Evolutionary conservation across 2,113 vertebrate genomes (phyloP), one percentile per base, ranked within the genome.

Genomic region (Antechinus stuartii): DNA sequence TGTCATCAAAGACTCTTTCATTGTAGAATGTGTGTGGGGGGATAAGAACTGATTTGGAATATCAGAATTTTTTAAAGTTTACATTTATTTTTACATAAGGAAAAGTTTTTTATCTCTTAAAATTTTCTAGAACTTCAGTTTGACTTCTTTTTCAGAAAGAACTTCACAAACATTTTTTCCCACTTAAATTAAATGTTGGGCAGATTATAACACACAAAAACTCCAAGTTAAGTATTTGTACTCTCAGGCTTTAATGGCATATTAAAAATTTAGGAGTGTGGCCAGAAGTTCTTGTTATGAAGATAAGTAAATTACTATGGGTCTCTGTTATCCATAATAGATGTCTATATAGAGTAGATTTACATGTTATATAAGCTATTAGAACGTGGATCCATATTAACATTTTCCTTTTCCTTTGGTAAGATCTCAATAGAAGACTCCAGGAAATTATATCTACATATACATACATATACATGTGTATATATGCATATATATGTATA

Each of bases 141-240:
- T 97, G 91, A 94, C 91, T 52, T 52, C 89, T 96, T 94, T 42
- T 89, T 92, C 56, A 92, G 24, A 56, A 25, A 92, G 55, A 94
- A 11, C 90, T 95, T 96, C 53, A 97, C 84, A 93, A 94, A 90
- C 94, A 96, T 94, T 94, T 49, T 92, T 93, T 97, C 26, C 47
- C 84, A 89, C 35, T 94, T 68, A 96, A n/a, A 93, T 94, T 92
- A 97, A 97, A 90, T 93, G 30, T 94, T 91, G 76, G 54, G 92
- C 27, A 94, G 89, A 94, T 96, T 91, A 96, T n/a, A 93, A 84
- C 68, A n/a, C 68, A 84, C 2, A 84, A 42, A 84, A 84, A 84
- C 42, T 84, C 68, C 7, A 84, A 5, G n/a, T 35, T 84, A 84
- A 84, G 14, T 84, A 84, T 42, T 42, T 84, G 16, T 19, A n/a